A percentile compares a stretch with the other conserved stretches of the same genome.
Evolutionary conservation across 2,888 invertebrate species (phyloP).

Genomic region (Anthophora plumipes): DNA sequence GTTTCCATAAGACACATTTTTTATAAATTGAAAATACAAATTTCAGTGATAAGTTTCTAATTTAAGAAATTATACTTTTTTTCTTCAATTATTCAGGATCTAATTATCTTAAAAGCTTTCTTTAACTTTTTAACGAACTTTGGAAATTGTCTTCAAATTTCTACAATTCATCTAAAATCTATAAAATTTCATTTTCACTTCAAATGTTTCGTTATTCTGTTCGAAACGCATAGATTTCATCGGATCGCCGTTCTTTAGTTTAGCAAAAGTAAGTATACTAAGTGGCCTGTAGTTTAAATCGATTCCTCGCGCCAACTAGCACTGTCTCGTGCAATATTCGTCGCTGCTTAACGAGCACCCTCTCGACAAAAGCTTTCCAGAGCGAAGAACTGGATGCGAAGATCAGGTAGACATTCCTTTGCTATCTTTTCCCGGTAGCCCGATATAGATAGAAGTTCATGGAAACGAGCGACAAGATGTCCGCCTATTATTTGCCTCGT

Average conservation of each 20-base stretch:
- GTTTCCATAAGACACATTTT: no score
- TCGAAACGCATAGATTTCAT: no score
- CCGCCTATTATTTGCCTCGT: conserved; percentile 51
- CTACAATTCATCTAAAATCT: no score
- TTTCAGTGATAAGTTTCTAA: no score
- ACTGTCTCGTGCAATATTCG: conserved; percentile 26
- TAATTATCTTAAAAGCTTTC: no score
- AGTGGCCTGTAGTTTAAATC: background rate
- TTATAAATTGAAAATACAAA: no score
- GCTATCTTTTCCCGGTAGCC: conserved; percentile 70
- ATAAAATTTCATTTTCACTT: conserved; percentile 16
- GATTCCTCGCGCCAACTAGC: background rate
- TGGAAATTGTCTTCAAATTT: no score
- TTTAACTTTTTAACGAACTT: no score
- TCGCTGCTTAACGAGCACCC: conserved; percentile 47
- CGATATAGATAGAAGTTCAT: conserved; percentile 68
- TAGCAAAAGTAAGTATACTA: no score
- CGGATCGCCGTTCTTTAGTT: no score
- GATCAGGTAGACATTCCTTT: conserved; percentile 66
- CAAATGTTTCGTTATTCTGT: background rate
- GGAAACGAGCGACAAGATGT: conserved; percentile 61
- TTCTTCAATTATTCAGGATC: no score
- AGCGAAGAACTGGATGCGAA: conserved; percentile 37
- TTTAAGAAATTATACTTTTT: no score
- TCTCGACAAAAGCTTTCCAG: conserved; percentile 12